Evolutionary conservation across 2,888 invertebrate genomes (phyloP).

Genomic region (Poecilus cupreus): DNA sequence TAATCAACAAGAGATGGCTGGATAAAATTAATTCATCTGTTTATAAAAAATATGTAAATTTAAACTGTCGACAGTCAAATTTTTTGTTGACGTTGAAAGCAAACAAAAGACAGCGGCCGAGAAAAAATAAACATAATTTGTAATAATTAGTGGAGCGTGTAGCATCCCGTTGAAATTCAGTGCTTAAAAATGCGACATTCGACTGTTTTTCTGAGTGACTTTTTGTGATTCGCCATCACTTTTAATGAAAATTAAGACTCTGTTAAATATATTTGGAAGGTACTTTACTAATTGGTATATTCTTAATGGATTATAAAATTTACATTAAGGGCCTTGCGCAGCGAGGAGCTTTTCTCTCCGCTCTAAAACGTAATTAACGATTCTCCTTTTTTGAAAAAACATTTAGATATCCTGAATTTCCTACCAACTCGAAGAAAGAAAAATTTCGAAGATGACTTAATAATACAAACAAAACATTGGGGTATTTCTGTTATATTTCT

Average conservation of each 20-base stretch:
- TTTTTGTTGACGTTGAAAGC: not conserved
- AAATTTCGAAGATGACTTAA: not conserved
- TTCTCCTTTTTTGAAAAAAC: constrained; percentile 44
- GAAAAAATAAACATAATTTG: constrained; percentile 46
- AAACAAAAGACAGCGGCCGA: constrained; percentile 30
- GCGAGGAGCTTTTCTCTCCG: not conserved
- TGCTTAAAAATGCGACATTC: constrained; percentile 18
- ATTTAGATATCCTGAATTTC: not conserved
- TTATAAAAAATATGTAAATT: constrained; percentile 24
- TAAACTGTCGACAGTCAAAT: constrained; percentile 3
- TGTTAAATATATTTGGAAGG: constrained; percentile 53
- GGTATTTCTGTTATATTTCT: constrained; percentile 18
- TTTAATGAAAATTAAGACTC: constrained; percentile 45
- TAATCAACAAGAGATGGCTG: not conserved
- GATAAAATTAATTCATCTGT: constrained; percentile 18
- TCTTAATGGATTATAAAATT: constrained; percentile 59
- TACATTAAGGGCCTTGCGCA: constrained; percentile 41
- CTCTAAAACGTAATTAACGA: constrained; percentile 37
- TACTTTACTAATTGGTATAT: constrained; percentile 59
- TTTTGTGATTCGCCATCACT: constrained; percentile 35
- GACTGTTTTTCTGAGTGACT: constrained; percentile 31
- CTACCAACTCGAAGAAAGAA: not conserved
- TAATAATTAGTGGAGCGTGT: constrained; percentile 34
- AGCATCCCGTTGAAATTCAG: not conserved
- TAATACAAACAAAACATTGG: constrained; percentile 20